phyloP scores from a whole-genome alignment of 2,113 vertebrate species.

The Mobula birostris region DNA sequence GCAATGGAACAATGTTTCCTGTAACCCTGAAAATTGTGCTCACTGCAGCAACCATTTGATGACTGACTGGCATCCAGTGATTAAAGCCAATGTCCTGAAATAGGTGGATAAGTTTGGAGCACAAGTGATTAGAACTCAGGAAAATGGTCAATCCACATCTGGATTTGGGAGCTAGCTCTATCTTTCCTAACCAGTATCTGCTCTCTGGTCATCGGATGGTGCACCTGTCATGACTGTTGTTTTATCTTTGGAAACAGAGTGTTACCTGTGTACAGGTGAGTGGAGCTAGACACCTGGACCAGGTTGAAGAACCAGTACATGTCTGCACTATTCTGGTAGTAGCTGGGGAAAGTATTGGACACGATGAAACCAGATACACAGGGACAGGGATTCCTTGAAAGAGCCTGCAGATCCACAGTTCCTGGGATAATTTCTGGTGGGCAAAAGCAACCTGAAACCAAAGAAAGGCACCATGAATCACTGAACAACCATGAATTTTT shows the following conservation, averaged over 20 bases:
- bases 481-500: not conserved
- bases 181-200: not conserved
- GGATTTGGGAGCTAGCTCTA: not conserved
- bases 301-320: slow-evolving; percentile 34
- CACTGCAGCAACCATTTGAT: not conserved
- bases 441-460: slow-evolving; percentile 6
- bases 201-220: not conserved
- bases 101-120: not conserved
- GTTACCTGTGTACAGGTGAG: not conserved
- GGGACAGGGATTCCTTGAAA: not conserved
- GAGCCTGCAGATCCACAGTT: not conserved
- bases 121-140: not conserved
- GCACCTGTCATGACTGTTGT: not conserved
- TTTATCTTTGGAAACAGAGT: not conserved
- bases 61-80: not conserved
- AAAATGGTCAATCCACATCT: not conserved
- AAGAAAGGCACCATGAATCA: not conserved
- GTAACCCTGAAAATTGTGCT: not conserved
- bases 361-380: slow-evolving; percentile 11
- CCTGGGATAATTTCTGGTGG: slow-evolving; percentile 27
- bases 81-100: not conserved
- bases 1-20: not conserved
- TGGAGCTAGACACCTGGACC: not conserved
- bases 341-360: not conserved
- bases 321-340: slow-evolving; percentile 9